phyloP scores from a whole-genome alignment of 2,113 vertebrate genomes.

The Malaclemys terrapin region DNA sequence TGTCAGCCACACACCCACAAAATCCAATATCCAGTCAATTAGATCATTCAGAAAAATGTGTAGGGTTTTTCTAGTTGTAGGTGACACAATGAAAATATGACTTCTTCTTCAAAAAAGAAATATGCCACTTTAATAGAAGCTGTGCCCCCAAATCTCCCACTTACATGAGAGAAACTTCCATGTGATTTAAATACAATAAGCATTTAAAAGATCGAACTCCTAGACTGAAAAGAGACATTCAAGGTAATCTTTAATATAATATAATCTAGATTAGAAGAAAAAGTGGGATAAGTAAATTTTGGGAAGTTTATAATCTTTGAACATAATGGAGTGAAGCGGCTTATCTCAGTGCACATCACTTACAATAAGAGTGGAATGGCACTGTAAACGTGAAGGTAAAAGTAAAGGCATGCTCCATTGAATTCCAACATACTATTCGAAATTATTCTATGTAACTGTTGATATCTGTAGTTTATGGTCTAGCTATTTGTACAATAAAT shows the following conservation, averaged over 20 bases:
- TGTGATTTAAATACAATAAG: neutral
- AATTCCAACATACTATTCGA: fast-evolving
- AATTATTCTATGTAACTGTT: neutral
- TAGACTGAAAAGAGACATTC: neutral
- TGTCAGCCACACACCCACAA: neutral
- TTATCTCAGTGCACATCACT: too few species aligned
- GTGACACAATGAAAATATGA: neutral
- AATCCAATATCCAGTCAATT: neutral
- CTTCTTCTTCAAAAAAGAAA: neutral
- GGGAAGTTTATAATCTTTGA: neutral
- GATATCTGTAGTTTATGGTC: neutral
- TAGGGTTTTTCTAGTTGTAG: neutral
- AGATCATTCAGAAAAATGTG: neutral
- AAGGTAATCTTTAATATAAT: neutral
- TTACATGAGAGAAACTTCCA: neutral
- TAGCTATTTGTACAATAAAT: neutral
- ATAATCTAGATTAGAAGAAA: too few species aligned
- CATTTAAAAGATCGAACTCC: neutral
- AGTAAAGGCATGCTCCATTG: neutral
- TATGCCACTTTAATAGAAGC: neutral
- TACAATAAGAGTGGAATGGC: neutral
- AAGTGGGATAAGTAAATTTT: too few species aligned
- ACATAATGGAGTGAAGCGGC: neutral
- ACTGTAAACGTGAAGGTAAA: neutral
- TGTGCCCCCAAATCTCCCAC: neutral